These are phyloP conservation scores for Apantesis nais DNA, from an alignment of 2,888 invertebrate genomes.

Conservation along the genomic window DNA sequence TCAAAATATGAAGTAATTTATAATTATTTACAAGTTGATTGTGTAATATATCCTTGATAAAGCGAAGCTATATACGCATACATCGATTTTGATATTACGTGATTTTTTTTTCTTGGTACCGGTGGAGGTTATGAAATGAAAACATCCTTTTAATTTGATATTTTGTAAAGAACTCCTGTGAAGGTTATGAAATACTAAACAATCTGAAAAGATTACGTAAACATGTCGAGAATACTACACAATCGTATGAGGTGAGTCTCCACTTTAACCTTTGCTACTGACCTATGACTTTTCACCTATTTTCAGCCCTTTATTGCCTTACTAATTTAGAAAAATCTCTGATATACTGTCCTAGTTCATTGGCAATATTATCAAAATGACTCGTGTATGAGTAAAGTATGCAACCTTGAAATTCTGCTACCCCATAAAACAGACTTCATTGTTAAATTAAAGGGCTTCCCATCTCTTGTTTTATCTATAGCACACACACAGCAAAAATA, in stretches of 20 bases:
- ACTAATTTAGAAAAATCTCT: neutral
- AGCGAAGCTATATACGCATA: constrained; percentile 51
- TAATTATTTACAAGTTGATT: constrained; percentile 79
- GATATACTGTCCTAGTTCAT: neutral
- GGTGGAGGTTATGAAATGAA: constrained; percentile 78
- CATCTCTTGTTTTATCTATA: neutral
- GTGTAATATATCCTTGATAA: constrained; percentile 67
- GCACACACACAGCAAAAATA: neutral
- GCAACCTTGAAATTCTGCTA: constrained; percentile 33
- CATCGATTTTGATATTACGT: constrained; percentile 57
- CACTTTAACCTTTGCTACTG: constrained; percentile 23
- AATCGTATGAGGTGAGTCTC: constrained; percentile 74
- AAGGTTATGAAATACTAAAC: constrained; percentile 69
- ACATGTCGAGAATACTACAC: constrained; percentile 82
- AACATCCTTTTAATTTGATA: constrained; percentile 49
- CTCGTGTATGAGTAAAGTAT: neutral
- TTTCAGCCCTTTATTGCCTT: constrained; percentile 18
- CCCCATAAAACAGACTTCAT: constrained; percentile 13
- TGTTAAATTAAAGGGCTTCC: neutral
- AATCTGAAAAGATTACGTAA: constrained; percentile 64
- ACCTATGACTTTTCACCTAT: constrained; percentile 27
- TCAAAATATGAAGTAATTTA: constrained; percentile 77
- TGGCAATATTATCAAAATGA: neutral
- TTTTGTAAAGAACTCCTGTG: constrained; percentile 48
- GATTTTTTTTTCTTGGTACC: constrained; percentile 59